Conservation (phyloP, 2,113 vertebrate genomes). For the Cinclus cinclus region DNA sequence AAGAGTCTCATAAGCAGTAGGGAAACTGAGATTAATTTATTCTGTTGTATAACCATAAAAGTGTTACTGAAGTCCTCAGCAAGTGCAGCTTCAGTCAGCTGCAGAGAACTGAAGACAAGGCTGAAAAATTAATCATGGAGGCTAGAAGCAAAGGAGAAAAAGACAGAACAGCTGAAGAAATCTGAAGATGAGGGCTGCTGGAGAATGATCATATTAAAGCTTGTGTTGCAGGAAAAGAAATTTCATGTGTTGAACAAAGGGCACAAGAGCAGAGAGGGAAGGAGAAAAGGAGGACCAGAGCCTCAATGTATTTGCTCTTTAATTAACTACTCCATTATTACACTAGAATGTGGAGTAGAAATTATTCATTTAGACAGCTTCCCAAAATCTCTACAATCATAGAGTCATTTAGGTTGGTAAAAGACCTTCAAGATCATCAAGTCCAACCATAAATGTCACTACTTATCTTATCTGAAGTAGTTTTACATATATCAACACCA, state of each 20-base stretch:
- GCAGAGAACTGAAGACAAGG: neutral
- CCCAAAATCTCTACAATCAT: neutral
- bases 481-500: constrained; percentile 36
- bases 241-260: neutral
- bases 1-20: neutral
- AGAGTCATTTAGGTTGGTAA: neutral
- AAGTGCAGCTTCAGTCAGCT: neutral
- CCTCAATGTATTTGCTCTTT: neutral
- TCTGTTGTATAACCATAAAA: neutral
- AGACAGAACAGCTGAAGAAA: neutral
- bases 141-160: neutral
- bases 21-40: neutral
- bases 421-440: neutral
- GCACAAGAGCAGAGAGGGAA: neutral
- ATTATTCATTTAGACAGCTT: constrained; percentile 28
- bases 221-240: neutral
- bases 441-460: neutral
- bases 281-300: neutral
- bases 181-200: neutral
- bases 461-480: constrained; percentile 61
- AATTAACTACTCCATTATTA: constrained; percentile 2
- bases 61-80: neutral
- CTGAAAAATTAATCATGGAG: neutral
- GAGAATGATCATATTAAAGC: neutral
- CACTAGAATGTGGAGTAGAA: neutral